A percentile compares a stretch with the other conserved stretches of the same genome.
Evolutionary conservation across 2,797 vertebrate species (phyloP).

Genomic region (Eupleurogrammus muticus): DNA sequence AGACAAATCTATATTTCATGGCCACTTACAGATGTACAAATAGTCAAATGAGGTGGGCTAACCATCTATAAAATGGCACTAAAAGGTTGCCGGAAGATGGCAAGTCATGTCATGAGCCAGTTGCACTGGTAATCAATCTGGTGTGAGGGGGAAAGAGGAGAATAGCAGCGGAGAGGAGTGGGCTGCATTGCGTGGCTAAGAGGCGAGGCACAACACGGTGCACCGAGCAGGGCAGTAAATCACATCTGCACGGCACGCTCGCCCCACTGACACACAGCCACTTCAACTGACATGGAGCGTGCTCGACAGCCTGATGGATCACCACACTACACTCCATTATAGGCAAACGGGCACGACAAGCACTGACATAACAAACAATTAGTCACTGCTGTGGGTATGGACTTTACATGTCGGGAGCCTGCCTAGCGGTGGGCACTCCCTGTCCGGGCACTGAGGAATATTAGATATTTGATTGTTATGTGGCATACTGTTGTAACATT

Average conservation of each 20-base stretch:
- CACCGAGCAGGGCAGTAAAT: conserved; percentile 83
- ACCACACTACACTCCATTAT: conserved; percentile 86
- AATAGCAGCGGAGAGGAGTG: conserved; percentile 59
- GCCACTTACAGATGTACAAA: conserved; percentile 90
- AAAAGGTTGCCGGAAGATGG: conserved; percentile 87
- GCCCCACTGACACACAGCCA: conserved; percentile 77
- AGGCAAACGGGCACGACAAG: conserved; percentile 78
- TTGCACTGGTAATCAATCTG: conserved; percentile 84
- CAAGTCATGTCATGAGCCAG: conserved; percentile 73
- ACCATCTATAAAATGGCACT: conserved; percentile 87
- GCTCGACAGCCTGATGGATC: conserved; percentile 85
- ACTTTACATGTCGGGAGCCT: conserved; percentile 58
- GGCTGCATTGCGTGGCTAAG: conserved; percentile 63
- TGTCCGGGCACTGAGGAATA: conserved; percentile 21
- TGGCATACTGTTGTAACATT: neutral
- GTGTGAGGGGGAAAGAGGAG: conserved; percentile 57
- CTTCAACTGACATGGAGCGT: conserved; percentile 80
- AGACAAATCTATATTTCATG: conserved; percentile 89
- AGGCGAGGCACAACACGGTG: conserved; percentile 66
- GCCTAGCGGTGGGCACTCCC: conserved; percentile 55
- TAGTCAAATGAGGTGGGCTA: conserved; percentile 86
- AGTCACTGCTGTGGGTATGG: conserved; percentile 79
- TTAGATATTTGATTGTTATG: conserved; percentile 11
- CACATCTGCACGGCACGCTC: conserved; percentile 72
- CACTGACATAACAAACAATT: conserved; percentile 87